Base-by-base conservation (phyloP, 2,113 vertebrate genomes). In the Promerops cafer region DNA sequence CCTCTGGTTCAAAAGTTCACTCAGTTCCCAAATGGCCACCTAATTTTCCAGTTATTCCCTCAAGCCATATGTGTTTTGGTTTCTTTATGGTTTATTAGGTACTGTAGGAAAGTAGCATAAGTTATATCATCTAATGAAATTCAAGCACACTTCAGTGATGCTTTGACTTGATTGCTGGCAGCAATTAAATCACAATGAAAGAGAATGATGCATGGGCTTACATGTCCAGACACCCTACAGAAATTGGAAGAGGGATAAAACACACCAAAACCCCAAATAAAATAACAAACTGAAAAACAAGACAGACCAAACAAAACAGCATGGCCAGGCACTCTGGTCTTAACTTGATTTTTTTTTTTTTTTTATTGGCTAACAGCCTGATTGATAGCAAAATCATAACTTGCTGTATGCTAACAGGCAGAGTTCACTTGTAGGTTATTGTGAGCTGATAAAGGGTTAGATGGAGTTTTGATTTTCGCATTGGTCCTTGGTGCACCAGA, bases 1-100 rank as follows among this genome's bases (percentile, higher is more conserved):
- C 85, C 94, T 96, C 96, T 98, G 98, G 98, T 98, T 98, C 98
- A 98, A 98, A 98, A 98, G 98, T 98, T 98, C 98, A 98, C 94
- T 97, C 98, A 95, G 97, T 98, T 98, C 98, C 98, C 98, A 98
- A 98, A 98, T 98, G 98, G 97, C 98, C 97, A 98, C 98, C 98
- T 98, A 98, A 98, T 98, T 98, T 98, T 98, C 98, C 96, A 98
- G 98, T 98, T 98, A 98, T 98, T 98, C 98, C 98, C 98, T 97
- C 98, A 98, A 98, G 98, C 98, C 98, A 98, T 98, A 98, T 98
- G 98, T 98, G 98, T 98, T 98, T 98, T 98, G 98, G 98, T 98
- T 98, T 98, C 97, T 98, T 98, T 98, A 98, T 98, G 98, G 98
- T 98, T 98, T 98, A 98, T 98, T 98, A 98, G 98, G 98, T 98